Evolutionary conservation across 2,113 vertebrate genomes (phyloP).

Genomic region (Sitta europaea): DNA sequence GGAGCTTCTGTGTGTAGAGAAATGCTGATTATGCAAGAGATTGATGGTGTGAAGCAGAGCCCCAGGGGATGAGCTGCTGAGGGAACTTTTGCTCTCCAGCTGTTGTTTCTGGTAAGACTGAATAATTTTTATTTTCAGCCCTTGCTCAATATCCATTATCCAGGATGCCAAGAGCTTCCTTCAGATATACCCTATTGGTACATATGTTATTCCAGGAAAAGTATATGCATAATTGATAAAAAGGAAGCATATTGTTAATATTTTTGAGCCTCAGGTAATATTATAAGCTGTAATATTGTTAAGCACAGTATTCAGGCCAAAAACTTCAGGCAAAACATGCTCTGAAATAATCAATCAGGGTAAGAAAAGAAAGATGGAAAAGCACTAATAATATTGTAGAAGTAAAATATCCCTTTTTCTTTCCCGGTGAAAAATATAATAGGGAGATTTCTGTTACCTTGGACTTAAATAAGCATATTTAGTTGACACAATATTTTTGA

Average conservation of each 20-base stretch:
- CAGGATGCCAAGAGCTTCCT: constrained; percentile 5
- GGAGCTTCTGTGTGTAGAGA: not conserved
- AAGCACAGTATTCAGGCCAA: not conserved
- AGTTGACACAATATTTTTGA: not conserved
- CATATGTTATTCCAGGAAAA: not conserved
- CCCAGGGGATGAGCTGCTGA: not conserved
- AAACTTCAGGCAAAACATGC: not conserved
- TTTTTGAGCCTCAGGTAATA: not conserved
- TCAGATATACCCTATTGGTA: not conserved
- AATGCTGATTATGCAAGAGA: not conserved
- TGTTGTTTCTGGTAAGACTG: not conserved
- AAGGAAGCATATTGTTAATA: not conserved
- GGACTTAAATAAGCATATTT: not conserved
- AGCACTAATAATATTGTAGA: not conserved
- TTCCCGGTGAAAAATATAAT: accelerated
- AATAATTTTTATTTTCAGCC: not conserved
- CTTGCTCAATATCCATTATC: not conserved
- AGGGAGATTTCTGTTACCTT: not conserved
- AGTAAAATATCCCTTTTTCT: not conserved
- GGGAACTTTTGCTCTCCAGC: not conserved
- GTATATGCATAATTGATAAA: constrained; percentile 19
- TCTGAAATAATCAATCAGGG: not conserved
- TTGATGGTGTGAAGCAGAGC: not conserved
- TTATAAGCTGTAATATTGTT: not conserved
- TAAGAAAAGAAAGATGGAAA: not conserved